Conservation (phyloP, 2,113 vertebrate species). For the Equus przewalskii region DNA sequence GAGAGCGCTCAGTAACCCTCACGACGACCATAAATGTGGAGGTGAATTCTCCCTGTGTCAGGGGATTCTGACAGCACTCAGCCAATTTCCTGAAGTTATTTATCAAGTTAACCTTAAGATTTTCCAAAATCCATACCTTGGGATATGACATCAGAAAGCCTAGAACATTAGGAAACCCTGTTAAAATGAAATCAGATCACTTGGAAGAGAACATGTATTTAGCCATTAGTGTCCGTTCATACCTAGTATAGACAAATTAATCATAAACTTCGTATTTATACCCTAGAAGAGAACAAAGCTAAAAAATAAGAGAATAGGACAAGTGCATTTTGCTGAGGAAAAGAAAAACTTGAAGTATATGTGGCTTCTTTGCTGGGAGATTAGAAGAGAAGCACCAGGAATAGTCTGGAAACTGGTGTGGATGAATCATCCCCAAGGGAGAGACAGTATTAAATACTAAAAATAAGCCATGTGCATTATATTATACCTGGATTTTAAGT, state of each 20-base stretch:
- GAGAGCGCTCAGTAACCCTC: not conserved
- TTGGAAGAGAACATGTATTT: not conserved
- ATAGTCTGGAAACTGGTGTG: not conserved
- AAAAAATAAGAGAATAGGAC: not conserved
- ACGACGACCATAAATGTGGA: not conserved
- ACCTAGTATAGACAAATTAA: not conserved
- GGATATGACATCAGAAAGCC: not conserved
- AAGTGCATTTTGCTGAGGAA: not conserved
- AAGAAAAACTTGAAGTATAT: not conserved
- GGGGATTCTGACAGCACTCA: not conserved
- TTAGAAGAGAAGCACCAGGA: not conserved
- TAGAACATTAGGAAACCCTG: not conserved
- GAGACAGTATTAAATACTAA: not conserved
- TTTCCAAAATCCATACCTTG: not conserved
- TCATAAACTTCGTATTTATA: not conserved
- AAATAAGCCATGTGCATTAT: not conserved
- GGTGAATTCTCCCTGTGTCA: not conserved
- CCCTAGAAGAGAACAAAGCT: not conserved
- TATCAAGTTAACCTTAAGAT: not conserved
- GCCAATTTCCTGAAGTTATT: constrained; percentile 5
- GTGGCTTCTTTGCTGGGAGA: not conserved
- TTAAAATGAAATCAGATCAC: not conserved
- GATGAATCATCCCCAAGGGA: not conserved
- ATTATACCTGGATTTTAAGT: not conserved
- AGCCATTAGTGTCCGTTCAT: not conserved